phyloP scores from a whole-genome alignment of 2,113 vertebrate genomes.

The Lophotis ruficrista region DNA sequence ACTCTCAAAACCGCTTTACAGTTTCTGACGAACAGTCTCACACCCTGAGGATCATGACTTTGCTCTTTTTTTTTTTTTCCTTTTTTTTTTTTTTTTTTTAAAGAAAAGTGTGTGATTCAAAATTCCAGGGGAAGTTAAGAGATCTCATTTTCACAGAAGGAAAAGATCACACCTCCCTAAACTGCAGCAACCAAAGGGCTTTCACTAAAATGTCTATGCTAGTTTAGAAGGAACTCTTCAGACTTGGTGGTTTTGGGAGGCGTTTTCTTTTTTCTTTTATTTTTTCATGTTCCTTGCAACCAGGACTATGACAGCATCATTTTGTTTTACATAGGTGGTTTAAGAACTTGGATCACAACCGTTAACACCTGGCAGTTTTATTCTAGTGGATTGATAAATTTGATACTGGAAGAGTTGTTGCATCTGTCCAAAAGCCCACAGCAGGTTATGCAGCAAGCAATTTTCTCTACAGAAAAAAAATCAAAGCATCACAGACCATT shows the following conservation, averaged over 20 bases:
- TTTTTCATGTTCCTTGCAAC: background rate
- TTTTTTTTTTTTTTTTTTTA: background rate
- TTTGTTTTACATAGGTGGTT: background rate
- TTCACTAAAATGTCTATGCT: background rate
- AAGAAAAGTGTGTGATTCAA: background rate
- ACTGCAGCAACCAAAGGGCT: background rate
- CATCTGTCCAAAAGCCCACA: background rate
- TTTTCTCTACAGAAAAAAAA: background rate
- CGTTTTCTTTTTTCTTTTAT: background rate
- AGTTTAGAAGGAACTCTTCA: background rate
- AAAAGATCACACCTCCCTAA: background rate
- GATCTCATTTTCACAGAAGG: background rate
- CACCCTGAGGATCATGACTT: background rate
- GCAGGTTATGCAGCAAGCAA: background rate
- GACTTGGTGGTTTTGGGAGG: rapidly evolving
- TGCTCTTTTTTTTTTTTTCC: no score
- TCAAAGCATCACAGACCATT: background rate
- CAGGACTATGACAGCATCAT: background rate
- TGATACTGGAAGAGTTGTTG: background rate
- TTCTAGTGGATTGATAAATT: background rate
- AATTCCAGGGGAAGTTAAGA: background rate
- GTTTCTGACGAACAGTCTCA: background rate
- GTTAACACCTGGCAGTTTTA: background rate
- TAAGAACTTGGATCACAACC: background rate
- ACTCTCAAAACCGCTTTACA: background rate